Base-by-base conservation (phyloP, 2,888 invertebrate species). In the Ormyrus rosae region DNA sequence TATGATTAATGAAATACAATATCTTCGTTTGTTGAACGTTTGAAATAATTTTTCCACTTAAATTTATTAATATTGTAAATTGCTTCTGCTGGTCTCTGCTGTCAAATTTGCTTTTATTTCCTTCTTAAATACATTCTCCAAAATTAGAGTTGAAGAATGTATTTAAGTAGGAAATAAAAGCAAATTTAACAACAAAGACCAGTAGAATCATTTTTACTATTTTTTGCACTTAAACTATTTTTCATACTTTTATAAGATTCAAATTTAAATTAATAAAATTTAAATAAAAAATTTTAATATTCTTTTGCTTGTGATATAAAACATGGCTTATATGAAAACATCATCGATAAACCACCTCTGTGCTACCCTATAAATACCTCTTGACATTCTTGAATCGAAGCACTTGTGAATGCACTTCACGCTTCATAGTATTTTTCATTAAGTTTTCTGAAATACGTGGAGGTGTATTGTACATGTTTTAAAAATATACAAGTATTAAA, bases 341-440 rank as follows among this genome's bases (percentile, higher is more conserved):
- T 73, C 45, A 78, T 78, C 67, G 48, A 72, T 58, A 60, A 67
- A 72, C 60, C 61, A 60, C 46, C 60, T 67, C 51, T 67, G 46
- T 6, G 53, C 0, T 34, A n/a, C n/a, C 10, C 50, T 73, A 73
- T 63, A 65, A 78, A 70, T 71, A 77, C 46, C 48, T 5, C 34
- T 4, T 13, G 53, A 56, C 7, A 56, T 56, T 56, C 13, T 65
- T 73, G 46, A 64, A 73, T 64, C 64, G 56, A 51, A n/a, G 5
- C 11, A n/a, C 10, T n/a, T 50, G 10, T 50, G 11, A 51, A 76
- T 69, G 55, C 46, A 46, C 46, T 76, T 76, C 46, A 50, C 13
- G 8, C 53, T 10, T 61, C 19, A 53, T 68, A 45, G 55, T 63
- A 69, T 69, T 69, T n/a, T 58, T 68, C 48, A 60, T 65, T 73